These are phyloP conservation scores for Scaptomyza polygonia DNA, from an alignment of 2,888 invertebrate genomes.

Conservation along the genomic window DNA sequence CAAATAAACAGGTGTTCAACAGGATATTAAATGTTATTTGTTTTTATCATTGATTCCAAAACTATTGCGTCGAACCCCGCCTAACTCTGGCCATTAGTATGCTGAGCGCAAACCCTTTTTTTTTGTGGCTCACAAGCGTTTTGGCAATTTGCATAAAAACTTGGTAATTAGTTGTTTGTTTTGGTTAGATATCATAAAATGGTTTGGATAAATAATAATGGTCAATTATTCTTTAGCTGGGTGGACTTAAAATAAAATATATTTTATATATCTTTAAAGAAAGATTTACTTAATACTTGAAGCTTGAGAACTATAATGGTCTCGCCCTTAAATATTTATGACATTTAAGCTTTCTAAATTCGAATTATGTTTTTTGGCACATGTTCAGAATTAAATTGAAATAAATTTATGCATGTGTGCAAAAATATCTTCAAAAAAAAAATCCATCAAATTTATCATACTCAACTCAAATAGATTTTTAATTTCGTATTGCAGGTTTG, in stretches of 20 bases:
- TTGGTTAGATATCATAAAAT: constrained; percentile 40
- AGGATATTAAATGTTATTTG: constrained; percentile 64
- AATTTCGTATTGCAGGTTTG: not conserved
- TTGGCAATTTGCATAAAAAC: constrained; percentile 54
- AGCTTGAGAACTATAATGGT: too few relatives aligned
- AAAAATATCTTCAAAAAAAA: constrained; percentile 27
- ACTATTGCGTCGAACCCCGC: constrained; percentile 65
- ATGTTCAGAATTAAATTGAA: not conserved
- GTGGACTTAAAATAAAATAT: constrained; percentile 19
- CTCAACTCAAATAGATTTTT: constrained; percentile 4
- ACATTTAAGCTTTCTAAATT: too few relatives aligned
- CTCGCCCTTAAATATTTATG: too few relatives aligned
- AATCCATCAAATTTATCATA: not conserved
- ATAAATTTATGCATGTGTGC: constrained; percentile 43
- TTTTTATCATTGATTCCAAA: too few relatives aligned
- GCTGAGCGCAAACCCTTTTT: constrained; percentile 43
- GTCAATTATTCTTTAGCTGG: constrained; percentile 11
- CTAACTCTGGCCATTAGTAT: constrained; percentile 51
- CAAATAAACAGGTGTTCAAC: constrained; percentile 72
- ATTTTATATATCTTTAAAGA: too few relatives aligned
- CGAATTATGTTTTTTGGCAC: too few relatives aligned
- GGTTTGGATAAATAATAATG: constrained; percentile 20
- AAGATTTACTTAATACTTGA: too few relatives aligned
- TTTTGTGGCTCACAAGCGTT: constrained; percentile 19
- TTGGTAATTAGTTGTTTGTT: constrained; percentile 52